Base-by-base conservation (phyloP, 2,888 invertebrate genomes). In the Keiferia lycopersicella region DNA sequence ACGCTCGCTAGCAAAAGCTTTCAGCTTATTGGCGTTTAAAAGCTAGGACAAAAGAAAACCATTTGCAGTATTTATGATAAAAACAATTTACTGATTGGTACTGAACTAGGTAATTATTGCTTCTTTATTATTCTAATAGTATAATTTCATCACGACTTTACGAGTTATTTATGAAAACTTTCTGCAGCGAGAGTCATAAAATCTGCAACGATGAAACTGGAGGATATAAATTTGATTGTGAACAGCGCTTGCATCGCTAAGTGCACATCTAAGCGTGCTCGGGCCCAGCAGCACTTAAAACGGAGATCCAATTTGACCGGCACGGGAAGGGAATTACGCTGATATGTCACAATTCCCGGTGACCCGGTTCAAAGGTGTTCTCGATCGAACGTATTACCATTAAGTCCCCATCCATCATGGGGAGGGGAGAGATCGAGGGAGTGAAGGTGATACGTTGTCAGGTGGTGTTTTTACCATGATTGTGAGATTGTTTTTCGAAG, bases 381-480 rank as follows among this genome's bases (percentile, higher is more conserved):
- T n/a, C 45, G 45, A 45, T 45, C 45, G 45, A 41, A 45, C 41
- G 41, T 45, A 45, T 45, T 45, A 45, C 45, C 45, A 16, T 45
- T 45, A 45, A 16, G 45, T n/a, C 45, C 7, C 45, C 45, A 45
- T 45, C 45, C n/a, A 45, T 45, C 45, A 45, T n/a, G 45, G 16
- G 16, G n/a, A 16, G 16, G 1, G 45, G 45, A 8, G 45, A n/a
- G 16, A 45, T 45, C 45, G 45, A 4, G 45, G 45, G 16, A 7
- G 1, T n/a, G n/a, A 16, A 45, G 6, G 7, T n/a, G n/a, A 16
- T 45, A 45, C 45, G n/a, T 45, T 41, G 14, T 14, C n/a, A 41
- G 14, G 34, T 34, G 10, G 34, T 34, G 34, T 34, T 34, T 34
- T 34, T 8, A 34, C 34, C 34, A 4, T 4, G 30, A 30, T 34